A percentile compares a stretch with the other conserved stretches of the same genome.
Evolutionary conservation across 2,113 vertebrate genomes (phyloP).

Genomic region (Papio anubis): DNA sequence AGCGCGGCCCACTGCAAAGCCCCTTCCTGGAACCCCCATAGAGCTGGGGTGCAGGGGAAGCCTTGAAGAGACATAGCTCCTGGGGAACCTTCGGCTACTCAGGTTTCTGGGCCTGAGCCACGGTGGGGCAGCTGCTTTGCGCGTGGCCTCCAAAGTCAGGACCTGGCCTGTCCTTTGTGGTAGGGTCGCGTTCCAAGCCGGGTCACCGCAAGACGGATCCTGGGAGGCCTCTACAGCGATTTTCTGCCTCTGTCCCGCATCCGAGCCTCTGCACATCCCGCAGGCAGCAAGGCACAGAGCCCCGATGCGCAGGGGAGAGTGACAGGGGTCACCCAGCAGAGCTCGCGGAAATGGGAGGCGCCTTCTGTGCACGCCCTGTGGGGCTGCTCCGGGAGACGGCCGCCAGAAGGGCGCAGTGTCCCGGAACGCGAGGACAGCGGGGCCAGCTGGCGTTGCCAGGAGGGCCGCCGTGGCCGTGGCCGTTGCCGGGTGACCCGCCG

Average conservation of each 20-base stretch:
- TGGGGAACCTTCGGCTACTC: too few relatives aligned
- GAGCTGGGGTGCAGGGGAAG: rapidly evolving
- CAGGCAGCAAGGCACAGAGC: not conserved
- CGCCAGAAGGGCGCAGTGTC: not conserved
- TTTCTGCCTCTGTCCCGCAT: rapidly evolving
- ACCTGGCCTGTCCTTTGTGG: not conserved
- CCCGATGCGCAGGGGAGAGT: too few relatives aligned
- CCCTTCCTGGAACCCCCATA: not conserved
- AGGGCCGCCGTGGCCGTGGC: not conserved
- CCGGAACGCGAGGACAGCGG: rapidly evolving
- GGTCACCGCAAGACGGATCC: rapidly evolving
- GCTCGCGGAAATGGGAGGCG: not conserved
- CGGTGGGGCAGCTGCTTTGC: not conserved
- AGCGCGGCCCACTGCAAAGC: not conserved
- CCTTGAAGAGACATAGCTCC: not conserved
- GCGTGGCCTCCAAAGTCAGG: not conserved
- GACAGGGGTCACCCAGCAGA: not conserved
- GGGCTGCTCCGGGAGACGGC: not conserved
- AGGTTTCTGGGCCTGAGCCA: not conserved
- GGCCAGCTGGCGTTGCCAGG: not conserved
- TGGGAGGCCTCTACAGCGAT: rapidly evolving
- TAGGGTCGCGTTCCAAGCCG: rapidly evolving
- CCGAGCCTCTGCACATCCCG: not conserved
- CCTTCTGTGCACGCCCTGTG: rapidly evolving
- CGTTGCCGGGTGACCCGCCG: conserved; percentile 44